These are phyloP conservation scores for Linnaemya vulpina DNA, from an alignment of 2,888 invertebrate genomes.

Conservation along the genomic window DNA sequence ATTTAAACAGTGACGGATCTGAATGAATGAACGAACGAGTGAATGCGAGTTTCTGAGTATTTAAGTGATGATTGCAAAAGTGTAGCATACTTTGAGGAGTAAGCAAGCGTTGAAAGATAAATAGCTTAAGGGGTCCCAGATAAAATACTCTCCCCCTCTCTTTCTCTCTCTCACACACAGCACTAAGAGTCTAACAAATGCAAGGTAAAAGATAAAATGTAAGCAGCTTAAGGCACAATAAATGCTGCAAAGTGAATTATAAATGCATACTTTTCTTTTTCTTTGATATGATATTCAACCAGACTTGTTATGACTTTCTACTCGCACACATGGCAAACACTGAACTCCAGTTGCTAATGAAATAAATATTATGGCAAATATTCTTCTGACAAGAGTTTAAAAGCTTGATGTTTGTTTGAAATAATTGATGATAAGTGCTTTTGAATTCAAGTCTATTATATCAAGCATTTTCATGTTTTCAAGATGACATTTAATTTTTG, in stretches of 20 bases:
- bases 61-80: conserved; percentile 44
- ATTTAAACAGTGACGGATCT: background rate
- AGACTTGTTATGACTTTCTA: conserved; percentile 8
- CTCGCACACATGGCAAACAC: background rate
- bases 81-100: conserved; percentile 56
- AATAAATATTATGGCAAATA: background rate
- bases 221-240: conserved; percentile 58
- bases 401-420: background rate
- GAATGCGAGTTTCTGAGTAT: conserved; percentile 6
- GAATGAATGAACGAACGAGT: conserved; percentile 3
- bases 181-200: conserved; percentile 20
- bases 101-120: conserved; percentile 66
- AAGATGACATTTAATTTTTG: too few relatives aligned
- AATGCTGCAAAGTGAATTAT: conserved; percentile 47
- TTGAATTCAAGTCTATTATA: background rate
- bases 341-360: background rate
- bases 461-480: background rate
- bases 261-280: conserved; percentile 12
- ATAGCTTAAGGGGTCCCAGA: conserved; percentile 52
- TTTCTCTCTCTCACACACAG: too few relatives aligned
- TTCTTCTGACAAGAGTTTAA: background rate
- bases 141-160: conserved; percentile 7
- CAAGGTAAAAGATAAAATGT: conserved; percentile 58
- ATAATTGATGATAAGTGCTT: background rate
- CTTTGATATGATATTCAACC: background rate